Conservation (phyloP, 2,888 invertebrate species). For the Sepioteuthis lessoniana region DNA sequence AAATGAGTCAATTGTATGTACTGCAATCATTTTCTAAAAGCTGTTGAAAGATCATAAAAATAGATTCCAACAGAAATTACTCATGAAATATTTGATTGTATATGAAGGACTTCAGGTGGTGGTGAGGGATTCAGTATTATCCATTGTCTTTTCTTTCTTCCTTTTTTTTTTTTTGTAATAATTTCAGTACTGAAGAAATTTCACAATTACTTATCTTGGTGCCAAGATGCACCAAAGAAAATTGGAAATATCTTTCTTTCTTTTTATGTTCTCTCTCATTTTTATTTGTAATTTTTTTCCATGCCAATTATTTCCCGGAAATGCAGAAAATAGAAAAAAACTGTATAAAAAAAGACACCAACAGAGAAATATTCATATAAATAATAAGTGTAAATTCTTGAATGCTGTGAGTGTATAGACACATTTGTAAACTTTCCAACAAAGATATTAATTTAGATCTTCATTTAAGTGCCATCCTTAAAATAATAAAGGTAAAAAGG, state of each 20-base stretch:
- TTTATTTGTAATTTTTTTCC: not conserved
- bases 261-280: not conserved
- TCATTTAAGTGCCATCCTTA: not conserved
- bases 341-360: not conserved
- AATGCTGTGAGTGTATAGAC: not conserved
- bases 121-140: not conserved
- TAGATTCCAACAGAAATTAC: not conserved
- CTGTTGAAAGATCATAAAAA: not conserved
- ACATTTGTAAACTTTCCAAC: not conserved
- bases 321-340: not conserved
- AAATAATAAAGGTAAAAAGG: not conserved
- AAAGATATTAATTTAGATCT: conserved; percentile 11
- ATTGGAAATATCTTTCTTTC: not conserved
- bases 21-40: not conserved
- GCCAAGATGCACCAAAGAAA: not conserved
- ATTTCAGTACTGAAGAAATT: not conserved
- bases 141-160: not conserved
- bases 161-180: not conserved
- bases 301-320: not conserved
- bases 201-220: not conserved
- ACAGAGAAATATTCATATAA: too few species aligned
- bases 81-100: not conserved
- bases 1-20: not conserved
- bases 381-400: not conserved
- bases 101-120: fast-evolving